Percentiles rank a stretch among this genome's conserved stretches.
phyloP scores from a whole-genome alignment of 2,888 invertebrate genomes.

The Uropetala carovei region DNA sequence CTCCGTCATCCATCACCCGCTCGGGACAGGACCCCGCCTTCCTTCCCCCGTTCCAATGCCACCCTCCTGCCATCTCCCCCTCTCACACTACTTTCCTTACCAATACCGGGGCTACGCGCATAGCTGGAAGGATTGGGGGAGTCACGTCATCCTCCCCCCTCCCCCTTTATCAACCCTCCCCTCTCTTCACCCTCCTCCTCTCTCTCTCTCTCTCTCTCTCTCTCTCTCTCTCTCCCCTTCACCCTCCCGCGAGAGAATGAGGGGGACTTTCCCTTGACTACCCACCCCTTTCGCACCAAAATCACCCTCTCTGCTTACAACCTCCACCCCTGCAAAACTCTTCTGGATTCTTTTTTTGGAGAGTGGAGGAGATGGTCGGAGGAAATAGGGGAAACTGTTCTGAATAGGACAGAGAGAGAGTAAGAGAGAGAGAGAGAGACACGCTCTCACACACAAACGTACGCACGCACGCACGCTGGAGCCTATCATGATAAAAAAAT shows the following conservation, averaged over 20 bases:
- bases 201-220: not conserved
- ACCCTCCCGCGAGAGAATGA: not conserved
- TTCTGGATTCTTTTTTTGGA: too few species aligned
- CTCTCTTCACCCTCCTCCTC: not conserved
- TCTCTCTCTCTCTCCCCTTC: not conserved
- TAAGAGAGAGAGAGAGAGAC: too few species aligned
- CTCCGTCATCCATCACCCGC: slow-evolving; percentile 44
- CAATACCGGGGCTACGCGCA: not conserved
- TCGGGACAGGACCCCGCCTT: slow-evolving; percentile 40
- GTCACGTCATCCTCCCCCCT: not conserved
- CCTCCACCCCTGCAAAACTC: not conserved
- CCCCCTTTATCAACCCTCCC: not conserved
- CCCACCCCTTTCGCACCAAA: not conserved
- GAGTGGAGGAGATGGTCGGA: too few species aligned
- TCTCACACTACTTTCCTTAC: not conserved
- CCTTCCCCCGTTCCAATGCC: too few species aligned
- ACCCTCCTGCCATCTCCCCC: not conserved
- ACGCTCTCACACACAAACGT: too few species aligned
- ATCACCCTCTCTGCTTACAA: not conserved
- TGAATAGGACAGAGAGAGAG: too few species aligned
- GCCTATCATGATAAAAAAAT: too few species aligned
- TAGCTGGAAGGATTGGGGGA: too few species aligned
- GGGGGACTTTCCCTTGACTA: too few species aligned
- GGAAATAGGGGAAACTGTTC: too few species aligned
- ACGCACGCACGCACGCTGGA: too few species aligned